Evolutionary conservation across 2,113 vertebrate genomes (phyloP).

Genomic region (Tragelaphus strepsiceros): DNA sequence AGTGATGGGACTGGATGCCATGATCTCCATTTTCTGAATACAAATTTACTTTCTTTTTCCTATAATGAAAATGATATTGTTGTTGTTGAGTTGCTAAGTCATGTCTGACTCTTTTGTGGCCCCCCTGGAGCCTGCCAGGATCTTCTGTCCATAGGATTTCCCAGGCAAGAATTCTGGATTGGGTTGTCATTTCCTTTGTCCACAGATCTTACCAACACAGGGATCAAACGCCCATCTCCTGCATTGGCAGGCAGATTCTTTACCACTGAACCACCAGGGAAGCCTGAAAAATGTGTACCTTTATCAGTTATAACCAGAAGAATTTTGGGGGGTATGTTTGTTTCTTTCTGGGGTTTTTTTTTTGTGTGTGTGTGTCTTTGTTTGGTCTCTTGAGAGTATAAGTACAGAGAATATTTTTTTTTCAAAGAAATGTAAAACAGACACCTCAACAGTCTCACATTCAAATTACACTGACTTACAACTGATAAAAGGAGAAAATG

Average conservation of each 20-base stretch:
- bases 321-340: background rate
- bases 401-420: background rate
- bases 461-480: background rate
- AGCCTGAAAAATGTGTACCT: background rate
- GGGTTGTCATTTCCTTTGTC: background rate
- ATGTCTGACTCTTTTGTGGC: background rate
- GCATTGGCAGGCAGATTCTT: background rate
- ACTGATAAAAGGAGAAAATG: background rate
- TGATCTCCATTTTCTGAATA: background rate
- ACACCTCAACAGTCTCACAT: background rate
- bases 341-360: background rate
- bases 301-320: background rate
- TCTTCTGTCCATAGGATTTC: background rate
- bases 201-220: accelerated
- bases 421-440: background rate
- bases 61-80: background rate
- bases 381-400: background rate
- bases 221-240: background rate
- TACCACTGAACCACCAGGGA: background rate
- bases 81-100: background rate
- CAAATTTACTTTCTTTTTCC: background rate
- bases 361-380: background rate
- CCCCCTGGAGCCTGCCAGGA: background rate
- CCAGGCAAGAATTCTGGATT: background rate
- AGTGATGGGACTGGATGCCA: background rate